Evolutionary conservation across 2,888 invertebrate genomes (phyloP).

Genomic region (Creontiades dilutus): DNA sequence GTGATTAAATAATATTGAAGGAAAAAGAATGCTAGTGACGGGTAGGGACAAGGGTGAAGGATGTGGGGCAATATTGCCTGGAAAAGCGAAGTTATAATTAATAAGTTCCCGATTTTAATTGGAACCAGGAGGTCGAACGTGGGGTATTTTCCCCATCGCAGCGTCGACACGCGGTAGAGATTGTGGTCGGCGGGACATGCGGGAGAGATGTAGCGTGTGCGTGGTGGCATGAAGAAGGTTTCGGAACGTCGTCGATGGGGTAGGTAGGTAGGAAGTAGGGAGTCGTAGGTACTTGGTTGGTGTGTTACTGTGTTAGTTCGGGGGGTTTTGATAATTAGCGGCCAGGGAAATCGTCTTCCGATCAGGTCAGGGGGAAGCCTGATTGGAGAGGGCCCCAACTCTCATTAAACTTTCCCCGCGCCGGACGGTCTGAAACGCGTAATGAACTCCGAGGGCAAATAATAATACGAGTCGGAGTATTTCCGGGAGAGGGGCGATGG

Average conservation of each 20-base stretch:
- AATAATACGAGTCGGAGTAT: slow-evolving; percentile 6
- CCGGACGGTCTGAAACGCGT: not conserved
- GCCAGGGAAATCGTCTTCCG: slow-evolving; percentile 42
- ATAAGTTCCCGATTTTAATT: slow-evolving; percentile 39
- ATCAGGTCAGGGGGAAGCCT: not conserved
- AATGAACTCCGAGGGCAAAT: slow-evolving; percentile 18
- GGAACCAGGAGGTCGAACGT: not conserved
- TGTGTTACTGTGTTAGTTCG: not conserved
- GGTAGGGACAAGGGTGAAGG: not conserved
- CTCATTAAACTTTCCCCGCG: slow-evolving; percentile 46
- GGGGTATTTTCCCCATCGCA: slow-evolving; percentile 28
- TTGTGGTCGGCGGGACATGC: slow-evolving; percentile 15
- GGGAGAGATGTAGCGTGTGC: slow-evolving; percentile 2
- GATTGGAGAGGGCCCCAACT: slow-evolving; percentile 10
- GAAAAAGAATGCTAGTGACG: not conserved
- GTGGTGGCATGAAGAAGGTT: not conserved
- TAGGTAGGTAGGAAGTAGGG: too few relatives aligned
- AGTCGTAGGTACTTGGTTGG: too few relatives aligned
- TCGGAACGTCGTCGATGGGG: not conserved
- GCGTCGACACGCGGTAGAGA: slow-evolving; percentile 13
- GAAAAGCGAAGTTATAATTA: slow-evolving; percentile 27
- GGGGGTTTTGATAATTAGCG: slow-evolving; percentile 38
- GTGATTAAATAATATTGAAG: not conserved
- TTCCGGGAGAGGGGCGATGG: too few relatives aligned
- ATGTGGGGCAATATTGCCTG: slow-evolving; percentile 5